phyloP scores from a whole-genome alignment of 2,797 vertebrate genomes.

The Chaunax sp. region DNA sequence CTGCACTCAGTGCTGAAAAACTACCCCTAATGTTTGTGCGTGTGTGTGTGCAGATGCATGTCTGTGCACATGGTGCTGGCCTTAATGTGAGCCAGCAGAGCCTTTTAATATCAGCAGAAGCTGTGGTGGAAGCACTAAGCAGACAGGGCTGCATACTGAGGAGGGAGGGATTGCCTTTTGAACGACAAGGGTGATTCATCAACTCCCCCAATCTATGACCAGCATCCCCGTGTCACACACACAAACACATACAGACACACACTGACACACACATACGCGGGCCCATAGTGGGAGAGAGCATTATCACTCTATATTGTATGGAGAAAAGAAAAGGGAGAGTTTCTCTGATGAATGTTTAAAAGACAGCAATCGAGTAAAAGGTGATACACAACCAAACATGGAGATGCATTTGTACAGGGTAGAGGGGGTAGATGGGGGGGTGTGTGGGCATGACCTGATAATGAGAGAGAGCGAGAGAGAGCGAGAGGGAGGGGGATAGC shows the following conservation, averaged over 20 bases:
- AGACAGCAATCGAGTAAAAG: conserved; percentile 77
- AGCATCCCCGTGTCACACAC: conserved; percentile 62
- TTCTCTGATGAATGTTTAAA: conserved; percentile 77
- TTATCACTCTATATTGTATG: conserved; percentile 77
- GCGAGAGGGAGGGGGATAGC: conserved; percentile 29
- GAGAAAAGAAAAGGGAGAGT: conserved; percentile 74
- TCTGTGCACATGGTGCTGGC: conserved; percentile 47
- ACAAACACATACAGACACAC: conserved; percentile 24
- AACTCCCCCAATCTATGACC: conserved; percentile 82
- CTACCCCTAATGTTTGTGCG: conserved; percentile 78
- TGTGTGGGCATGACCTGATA: conserved; percentile 63
- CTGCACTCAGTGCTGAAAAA: conserved; percentile 75
- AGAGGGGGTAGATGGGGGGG: neutral
- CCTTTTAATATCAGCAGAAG: conserved; percentile 85
- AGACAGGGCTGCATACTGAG: conserved; percentile 86
- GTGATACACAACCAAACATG: conserved; percentile 81
- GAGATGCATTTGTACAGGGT: conserved; percentile 73
- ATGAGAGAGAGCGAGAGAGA: conserved; percentile 53
- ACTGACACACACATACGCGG: conserved; percentile 14
- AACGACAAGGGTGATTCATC: conserved; percentile 84
- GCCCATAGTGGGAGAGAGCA: conserved; percentile 67
- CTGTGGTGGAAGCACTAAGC: conserved; percentile 78
- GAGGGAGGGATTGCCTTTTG: conserved; percentile 85
- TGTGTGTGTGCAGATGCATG: conserved; percentile 50
- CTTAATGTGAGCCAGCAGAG: conserved; percentile 84